Conservation (phyloP, 2,888 invertebrate species). For the Parascotia fuliginaria region DNA sequence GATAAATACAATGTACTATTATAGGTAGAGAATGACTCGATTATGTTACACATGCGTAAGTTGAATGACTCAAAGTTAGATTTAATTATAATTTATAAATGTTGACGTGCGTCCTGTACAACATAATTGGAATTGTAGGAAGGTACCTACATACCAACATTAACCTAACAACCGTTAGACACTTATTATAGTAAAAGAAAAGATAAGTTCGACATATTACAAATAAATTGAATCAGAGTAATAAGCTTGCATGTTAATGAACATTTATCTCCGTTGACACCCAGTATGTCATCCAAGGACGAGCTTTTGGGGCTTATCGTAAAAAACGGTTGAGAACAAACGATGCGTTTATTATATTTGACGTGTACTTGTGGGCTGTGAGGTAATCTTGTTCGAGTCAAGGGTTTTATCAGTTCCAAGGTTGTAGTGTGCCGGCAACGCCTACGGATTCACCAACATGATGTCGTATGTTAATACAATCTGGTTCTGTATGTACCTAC, state of each 20-base stretch:
- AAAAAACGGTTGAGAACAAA: slow-evolving; percentile 15
- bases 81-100: slow-evolving; percentile 4
- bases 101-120: slow-evolving; percentile 5
- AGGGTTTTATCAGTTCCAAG: slow-evolving; percentile 43
- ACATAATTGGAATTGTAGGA: slow-evolving; percentile 6
- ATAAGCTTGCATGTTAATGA: background rate
- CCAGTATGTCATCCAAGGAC: too few relatives aligned
- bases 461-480: background rate
- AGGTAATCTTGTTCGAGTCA: slow-evolving; percentile 24
- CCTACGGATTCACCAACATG: slow-evolving; percentile 17
- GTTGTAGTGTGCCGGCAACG: slow-evolving; percentile 31
- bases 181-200: background rate
- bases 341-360: slow-evolving; percentile 1
- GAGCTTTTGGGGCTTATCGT: slow-evolving; percentile 25
- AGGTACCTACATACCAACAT: background rate
- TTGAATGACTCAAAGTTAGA: slow-evolving; percentile 30
- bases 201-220: too few relatives aligned
- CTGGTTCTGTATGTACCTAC: background rate
- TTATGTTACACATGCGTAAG: slow-evolving; percentile 6
- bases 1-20: slow-evolving; percentile 20
- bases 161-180: background rate
- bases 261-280: background rate
- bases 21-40: background rate
- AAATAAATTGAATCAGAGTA: background rate
- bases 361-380: slow-evolving; percentile 11